Evolutionary conservation across 2,113 vertebrate genomes (phyloP).

Genomic region (Enhydra lutris): DNA sequence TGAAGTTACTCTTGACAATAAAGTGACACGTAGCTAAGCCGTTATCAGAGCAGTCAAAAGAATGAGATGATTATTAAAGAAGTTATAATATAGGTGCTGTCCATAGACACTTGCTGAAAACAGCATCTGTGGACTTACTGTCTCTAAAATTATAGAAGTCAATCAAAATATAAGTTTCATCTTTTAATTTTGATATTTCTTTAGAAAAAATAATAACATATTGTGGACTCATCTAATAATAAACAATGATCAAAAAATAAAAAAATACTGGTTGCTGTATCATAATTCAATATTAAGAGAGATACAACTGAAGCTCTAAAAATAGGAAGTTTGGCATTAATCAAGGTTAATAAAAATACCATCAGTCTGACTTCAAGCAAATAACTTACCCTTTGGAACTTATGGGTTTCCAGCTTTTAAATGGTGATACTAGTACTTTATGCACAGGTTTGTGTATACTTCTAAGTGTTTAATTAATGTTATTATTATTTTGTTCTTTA

Average conservation of each 20-base stretch:
- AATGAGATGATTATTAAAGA: background rate
- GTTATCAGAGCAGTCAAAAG: background rate
- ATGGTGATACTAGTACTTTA: accelerated
- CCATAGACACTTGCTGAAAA: background rate
- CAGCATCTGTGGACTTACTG: background rate
- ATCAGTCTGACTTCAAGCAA: background rate
- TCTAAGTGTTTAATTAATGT: background rate
- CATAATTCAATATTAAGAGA: background rate
- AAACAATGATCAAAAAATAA: background rate
- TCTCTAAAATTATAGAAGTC: background rate
- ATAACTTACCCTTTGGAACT: background rate
- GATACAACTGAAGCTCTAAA: background rate
- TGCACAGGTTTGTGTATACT: background rate
- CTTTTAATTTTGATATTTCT: background rate
- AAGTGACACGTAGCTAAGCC: background rate
- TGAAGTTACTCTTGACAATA: background rate
- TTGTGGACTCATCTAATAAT: background rate
- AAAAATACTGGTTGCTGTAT: background rate
- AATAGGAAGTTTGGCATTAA: background rate
- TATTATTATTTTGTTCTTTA: background rate
- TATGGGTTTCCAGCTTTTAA: background rate
- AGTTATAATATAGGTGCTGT: accelerated
- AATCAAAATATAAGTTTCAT: background rate
- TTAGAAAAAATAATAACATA: background rate
- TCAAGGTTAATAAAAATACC: background rate